Conservation (phyloP, 2,113 vertebrate species). For the Aplodontia rufa region DNA sequence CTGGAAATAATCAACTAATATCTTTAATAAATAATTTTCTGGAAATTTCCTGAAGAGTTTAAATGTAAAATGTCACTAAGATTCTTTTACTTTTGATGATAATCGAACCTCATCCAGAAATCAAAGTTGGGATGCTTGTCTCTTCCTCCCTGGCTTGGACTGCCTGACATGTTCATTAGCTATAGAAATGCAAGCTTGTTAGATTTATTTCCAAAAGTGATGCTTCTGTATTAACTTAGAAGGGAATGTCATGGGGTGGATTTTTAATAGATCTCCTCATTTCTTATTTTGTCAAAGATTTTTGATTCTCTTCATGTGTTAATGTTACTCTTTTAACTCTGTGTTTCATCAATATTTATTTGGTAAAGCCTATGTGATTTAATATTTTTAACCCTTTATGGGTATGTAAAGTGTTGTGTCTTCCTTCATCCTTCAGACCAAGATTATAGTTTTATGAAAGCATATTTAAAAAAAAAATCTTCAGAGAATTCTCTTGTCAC, state of each 20-base stretch:
- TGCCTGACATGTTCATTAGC: not conserved
- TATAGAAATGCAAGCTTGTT: not conserved
- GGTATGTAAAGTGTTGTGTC: not conserved
- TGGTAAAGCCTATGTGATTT: not conserved
- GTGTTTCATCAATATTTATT: not conserved
- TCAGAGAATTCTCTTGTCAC: not conserved
- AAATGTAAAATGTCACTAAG: not conserved
- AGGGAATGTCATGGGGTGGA: not conserved
- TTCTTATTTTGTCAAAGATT: conserved; percentile 1
- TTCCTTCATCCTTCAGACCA: not conserved
- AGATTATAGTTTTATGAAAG: not conserved
- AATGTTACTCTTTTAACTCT: not conserved
- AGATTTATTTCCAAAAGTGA: conserved; percentile 39
- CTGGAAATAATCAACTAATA: not conserved
- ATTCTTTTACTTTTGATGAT: not conserved
- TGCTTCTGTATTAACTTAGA: not conserved
- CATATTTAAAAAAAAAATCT: not conserved
- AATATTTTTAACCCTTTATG: not conserved
- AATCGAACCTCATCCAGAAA: not conserved
- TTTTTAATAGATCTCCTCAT: not conserved
- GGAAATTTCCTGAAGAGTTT: not conserved
- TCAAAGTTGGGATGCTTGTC: not conserved
- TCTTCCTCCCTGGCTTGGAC: not conserved
- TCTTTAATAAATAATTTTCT: not conserved
- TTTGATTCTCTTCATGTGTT: not conserved